These are phyloP conservation scores for Dromas ardeola DNA, from an alignment of 2,113 vertebrate genomes.

Conservation along the genomic window DNA sequence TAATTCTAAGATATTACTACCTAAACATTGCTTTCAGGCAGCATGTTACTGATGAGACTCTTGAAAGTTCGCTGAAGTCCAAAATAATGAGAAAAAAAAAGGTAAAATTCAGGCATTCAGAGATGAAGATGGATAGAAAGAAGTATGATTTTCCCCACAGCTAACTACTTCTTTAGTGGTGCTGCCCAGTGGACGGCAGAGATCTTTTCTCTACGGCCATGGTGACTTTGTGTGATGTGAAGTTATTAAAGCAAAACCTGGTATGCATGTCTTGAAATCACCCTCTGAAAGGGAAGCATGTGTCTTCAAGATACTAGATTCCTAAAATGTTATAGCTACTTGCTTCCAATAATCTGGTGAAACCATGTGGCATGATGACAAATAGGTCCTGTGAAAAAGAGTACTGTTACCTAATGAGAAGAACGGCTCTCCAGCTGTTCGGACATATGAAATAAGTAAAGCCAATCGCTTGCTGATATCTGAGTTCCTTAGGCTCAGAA, in stretches of 20 bases:
- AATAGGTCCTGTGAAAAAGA: neutral
- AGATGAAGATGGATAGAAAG: neutral
- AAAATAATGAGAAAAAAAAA: neutral
- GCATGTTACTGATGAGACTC: neutral
- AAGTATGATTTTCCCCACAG: neutral
- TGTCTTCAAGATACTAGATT: neutral
- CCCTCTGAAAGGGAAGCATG: neutral
- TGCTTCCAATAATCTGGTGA: neutral
- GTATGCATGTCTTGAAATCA: neutral
- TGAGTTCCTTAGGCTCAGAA: neutral
- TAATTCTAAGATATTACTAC: neutral
- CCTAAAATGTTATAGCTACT: neutral
- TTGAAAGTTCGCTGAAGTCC: neutral
- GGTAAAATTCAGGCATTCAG: neutral
- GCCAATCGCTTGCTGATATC: neutral
- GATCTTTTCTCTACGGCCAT: neutral
- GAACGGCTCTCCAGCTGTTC: neutral
- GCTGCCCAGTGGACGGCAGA: neutral
- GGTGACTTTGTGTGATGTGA: neutral
- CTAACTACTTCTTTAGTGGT: neutral
- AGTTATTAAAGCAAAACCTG: neutral
- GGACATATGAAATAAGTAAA: neutral
- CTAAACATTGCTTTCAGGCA: neutral
- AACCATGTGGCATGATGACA: neutral
- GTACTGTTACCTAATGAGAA: neutral